These are phyloP conservation scores for Arvicanthis niloticus DNA, from an alignment of 2,113 vertebrate species.

Conservation along the genomic window DNA sequence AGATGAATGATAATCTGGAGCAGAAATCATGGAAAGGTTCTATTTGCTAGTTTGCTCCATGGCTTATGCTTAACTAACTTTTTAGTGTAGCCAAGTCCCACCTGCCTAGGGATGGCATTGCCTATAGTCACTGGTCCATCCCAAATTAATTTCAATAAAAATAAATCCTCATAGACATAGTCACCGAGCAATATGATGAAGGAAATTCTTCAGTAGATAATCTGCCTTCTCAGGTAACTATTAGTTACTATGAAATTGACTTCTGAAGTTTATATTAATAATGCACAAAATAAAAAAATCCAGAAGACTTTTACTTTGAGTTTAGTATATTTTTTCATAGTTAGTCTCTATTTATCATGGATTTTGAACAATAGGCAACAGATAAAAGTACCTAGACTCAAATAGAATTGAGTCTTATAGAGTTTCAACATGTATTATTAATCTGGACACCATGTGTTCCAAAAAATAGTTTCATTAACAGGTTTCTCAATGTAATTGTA, in stretches of 20 bases:
- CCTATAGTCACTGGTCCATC: neutral
- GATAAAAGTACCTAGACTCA: neutral
- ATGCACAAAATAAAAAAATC: neutral
- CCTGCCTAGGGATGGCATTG: too few relatives aligned
- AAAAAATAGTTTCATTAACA: neutral
- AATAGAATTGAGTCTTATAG: neutral
- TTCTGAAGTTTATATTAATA: neutral
- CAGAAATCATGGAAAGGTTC: neutral
- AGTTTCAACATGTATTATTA: neutral
- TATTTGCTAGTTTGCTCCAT: too few relatives aligned
- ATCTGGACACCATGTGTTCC: neutral
- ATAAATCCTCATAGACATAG: neutral
- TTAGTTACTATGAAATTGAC: neutral
- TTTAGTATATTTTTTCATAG: neutral
- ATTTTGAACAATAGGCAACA: neutral
- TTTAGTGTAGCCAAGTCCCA: neutral
- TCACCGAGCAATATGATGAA: neutral
- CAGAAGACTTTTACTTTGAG: constrained; percentile 22
- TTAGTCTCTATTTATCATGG: neutral
- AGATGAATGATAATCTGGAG: too few relatives aligned
- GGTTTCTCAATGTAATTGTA: neutral
- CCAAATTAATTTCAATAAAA: neutral
- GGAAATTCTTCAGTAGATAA: neutral
- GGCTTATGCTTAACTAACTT: neutral
- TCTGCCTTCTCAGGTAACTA: neutral